Percentiles rank a stretch among this genome's conserved stretches.
phyloP scores from a whole-genome alignment of 2,113 vertebrate genomes.

The Alaudala cheleensis region DNA sequence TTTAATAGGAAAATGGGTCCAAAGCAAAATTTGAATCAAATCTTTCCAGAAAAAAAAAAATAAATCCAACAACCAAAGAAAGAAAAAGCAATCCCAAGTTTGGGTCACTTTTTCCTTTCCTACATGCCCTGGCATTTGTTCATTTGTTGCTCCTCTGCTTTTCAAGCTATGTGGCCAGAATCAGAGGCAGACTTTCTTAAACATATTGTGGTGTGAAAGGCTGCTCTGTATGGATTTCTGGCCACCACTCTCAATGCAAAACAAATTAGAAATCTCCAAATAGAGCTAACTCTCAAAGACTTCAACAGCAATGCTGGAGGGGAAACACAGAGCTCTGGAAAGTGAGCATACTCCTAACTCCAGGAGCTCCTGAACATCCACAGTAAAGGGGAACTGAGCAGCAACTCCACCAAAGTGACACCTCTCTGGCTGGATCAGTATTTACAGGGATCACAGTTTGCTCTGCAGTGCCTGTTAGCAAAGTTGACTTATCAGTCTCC shows the following conservation, averaged over 20 bases:
- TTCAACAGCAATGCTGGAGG: background rate
- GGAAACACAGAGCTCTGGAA: background rate
- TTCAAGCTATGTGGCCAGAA: constrained; percentile 37
- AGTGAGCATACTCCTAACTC: background rate
- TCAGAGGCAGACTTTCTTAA: constrained; percentile 22
- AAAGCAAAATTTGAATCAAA: constrained; percentile 47
- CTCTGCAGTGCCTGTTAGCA: background rate
- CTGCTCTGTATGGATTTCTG: constrained; percentile 30
- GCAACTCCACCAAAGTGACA: background rate
- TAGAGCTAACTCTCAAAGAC: background rate
- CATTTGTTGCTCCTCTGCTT: constrained; percentile 37
- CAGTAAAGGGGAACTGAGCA: background rate
- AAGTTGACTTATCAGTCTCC: background rate
- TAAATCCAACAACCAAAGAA: background rate
- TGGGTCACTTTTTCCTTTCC: constrained; percentile 54
- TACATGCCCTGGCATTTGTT: constrained; percentile 29
- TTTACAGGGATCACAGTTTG: background rate
- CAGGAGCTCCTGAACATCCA: background rate
- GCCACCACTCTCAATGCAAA: background rate
- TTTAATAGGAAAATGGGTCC: constrained; percentile 21
- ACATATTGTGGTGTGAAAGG: constrained; percentile 19
- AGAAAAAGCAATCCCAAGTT: background rate
- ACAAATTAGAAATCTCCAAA: constrained; percentile 11
- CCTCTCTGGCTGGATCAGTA: background rate
- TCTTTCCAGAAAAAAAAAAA: background rate